These are phyloP conservation scores for Acanthaster planci DNA, from an alignment of 35 echinoderm and acorn worm species.

Conservation along the genomic window DNA sequence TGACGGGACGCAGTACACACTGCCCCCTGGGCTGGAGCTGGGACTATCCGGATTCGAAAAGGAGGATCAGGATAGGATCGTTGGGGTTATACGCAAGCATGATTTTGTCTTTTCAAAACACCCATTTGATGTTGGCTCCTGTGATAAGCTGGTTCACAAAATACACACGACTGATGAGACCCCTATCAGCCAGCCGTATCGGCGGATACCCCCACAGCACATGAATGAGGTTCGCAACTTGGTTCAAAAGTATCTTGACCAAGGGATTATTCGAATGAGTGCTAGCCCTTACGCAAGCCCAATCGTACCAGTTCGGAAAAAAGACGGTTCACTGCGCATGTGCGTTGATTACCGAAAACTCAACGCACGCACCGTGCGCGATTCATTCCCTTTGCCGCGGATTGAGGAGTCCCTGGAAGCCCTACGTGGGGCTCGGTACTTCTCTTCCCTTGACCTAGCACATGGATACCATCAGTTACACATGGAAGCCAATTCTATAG, in stretches of 20 bases:
- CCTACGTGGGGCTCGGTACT: slow-evolving; percentile 51
- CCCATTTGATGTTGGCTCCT: slow-evolving; percentile 15
- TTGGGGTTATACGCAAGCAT: neutral
- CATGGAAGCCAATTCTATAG: slow-evolving; percentile 28
- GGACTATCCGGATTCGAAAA: neutral
- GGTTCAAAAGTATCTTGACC: slow-evolving; percentile 26
- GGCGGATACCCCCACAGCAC: slow-evolving; percentile 14
- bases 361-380: slow-evolving; percentile 7
- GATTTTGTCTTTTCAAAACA: neutral
- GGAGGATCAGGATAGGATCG: neutral
- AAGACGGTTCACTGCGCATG: slow-evolving; percentile 39
- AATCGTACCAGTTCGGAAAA: slow-evolving; percentile 58
- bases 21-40: neutral
- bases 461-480: slow-evolving; percentile 73
- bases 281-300: slow-evolving; percentile 40
- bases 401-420: slow-evolving; percentile 64
- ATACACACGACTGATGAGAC: slow-evolving; percentile 30
- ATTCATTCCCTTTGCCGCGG: slow-evolving; percentile 43
- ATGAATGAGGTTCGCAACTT: slow-evolving; percentile 5
- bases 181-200: slow-evolving; percentile 4
- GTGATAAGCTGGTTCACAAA: neutral
- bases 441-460: slow-evolving; percentile 65
- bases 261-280: slow-evolving; percentile 41
- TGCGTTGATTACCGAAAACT: slow-evolving; percentile 56
- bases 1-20: neutral